These are phyloP conservation scores for Julus scandinavius DNA, from an alignment of 2,888 invertebrate genomes.

Conservation along the genomic window DNA sequence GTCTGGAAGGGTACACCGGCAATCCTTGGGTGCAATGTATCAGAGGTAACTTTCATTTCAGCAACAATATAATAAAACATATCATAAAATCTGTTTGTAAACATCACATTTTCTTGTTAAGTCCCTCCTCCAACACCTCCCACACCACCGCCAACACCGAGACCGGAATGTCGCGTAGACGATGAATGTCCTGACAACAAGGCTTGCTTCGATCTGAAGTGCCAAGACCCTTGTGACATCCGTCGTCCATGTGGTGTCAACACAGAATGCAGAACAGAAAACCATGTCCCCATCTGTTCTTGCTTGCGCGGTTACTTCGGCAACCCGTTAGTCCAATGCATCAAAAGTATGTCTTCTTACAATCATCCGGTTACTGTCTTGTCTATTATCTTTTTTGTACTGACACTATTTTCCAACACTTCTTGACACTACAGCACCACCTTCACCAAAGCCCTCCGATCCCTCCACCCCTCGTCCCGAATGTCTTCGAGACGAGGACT, in stretches of 20 bases:
- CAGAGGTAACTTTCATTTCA: constrained; percentile 51
- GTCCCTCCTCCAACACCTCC: constrained; percentile 52
- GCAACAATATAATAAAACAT: no score
- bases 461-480: constrained; percentile 73
- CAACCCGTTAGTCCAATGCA: constrained; percentile 70
- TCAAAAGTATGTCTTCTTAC: constrained; percentile 71
- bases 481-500: constrained; percentile 84
- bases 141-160: constrained; percentile 55
- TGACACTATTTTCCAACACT: background rate
- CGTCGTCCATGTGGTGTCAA: constrained; percentile 73
- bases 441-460: background rate
- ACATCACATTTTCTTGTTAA: background rate
- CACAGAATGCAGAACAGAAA: constrained; percentile 73
- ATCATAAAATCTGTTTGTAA: background rate
- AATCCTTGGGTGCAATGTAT: constrained; percentile 72
- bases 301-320: constrained; percentile 68
- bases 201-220: constrained; percentile 88
- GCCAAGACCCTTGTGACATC: constrained; percentile 85
- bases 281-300: constrained; percentile 61
- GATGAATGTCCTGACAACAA: constrained; percentile 71
- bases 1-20: constrained; percentile 81
- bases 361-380: background rate
- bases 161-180: constrained; percentile 8
- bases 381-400: background rate
- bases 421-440: background rate